Evolutionary conservation across 2,888 invertebrate genomes (phyloP), one percentile per base, ranked within the genome.

Genomic region (Drosophila anceps): DNA sequence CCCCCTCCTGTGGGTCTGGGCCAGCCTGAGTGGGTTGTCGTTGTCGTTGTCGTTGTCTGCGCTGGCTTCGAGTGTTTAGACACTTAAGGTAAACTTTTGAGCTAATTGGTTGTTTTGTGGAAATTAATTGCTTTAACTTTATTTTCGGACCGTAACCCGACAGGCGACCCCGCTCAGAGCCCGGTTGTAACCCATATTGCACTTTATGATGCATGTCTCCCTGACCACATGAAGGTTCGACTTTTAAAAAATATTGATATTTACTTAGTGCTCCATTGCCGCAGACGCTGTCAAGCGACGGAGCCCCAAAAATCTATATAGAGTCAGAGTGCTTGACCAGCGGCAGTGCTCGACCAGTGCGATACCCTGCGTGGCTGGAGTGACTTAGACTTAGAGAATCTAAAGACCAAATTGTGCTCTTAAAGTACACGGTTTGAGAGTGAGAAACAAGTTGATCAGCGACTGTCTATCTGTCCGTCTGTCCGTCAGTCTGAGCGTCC

Each of bases 71-170:
- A 87, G 85, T 91, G 91, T 91, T 91, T 92, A 87, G 91, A 90
- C 92, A 90, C 91, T 91, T 92, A 90, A 90, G 92, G 90, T 90
- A 91, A 92, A 91, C 88, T 91, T 92, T 91, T 82, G 83, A 92
- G 91, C 91, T 91, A 91, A 91, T 91, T 91, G 91, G 84, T 91
- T 91, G 92, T 92, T 91, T 91, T 91, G 91, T 92, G 91, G 92
- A 91, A 92, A 91, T 91, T 91, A 91, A 91, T 92, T 91, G 91
- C 90, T 91, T 92, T 92, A 91, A 92, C 92, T 91, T 92, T 91
- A 92, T 92, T 91, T 91, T 86, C 46, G 61, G 62, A 61, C 78
- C 58, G 51, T 43, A 7, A 31, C 69, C 53, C 57, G 20, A 8
- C n/a, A 2, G 1, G 27, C 10, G 48, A 5, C 29, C 0, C 12